Base-by-base conservation (phyloP, 1,140 invertebrate genomes). In the Oryzaephilus surinamensis region DNA sequence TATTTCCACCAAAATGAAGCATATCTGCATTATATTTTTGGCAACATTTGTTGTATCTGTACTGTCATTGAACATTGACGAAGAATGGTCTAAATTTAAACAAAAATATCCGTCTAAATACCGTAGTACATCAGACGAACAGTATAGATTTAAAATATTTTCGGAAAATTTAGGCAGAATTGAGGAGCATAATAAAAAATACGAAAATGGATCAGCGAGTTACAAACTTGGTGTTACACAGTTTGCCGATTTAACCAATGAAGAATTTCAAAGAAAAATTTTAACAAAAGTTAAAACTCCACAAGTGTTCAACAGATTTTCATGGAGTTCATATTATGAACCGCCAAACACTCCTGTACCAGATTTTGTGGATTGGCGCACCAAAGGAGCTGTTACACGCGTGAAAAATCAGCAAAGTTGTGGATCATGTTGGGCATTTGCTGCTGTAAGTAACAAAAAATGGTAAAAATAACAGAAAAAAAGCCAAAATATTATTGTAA, bases 1-100 rank as follows among this genome's bases (percentile, higher is more conserved):
- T n/a, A n/a, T n/a, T n/a, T n/a, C n/a, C n/a, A n/a, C n/a, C n/a
- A n/a, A n/a, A n/a, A n/a, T n/a, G n/a, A n/a, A n/a, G n/a, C n/a
- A n/a, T n/a, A n/a, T n/a, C n/a, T n/a, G n/a, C n/a, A n/a, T n/a
- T n/a, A n/a, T n/a, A n/a, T n/a, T n/a, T n/a, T n/a, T n/a, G n/a
- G n/a, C n/a, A n/a, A n/a, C n/a, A n/a, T n/a, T n/a, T n/a, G n/a
- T n/a, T n/a, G n/a, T 10, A 6, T 11, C 23, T 2, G 11, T 11
- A 24, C 10, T 11, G 11, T 2, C 8, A 24, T 4, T 11, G 11
- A 1, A 24, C 5, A n/a, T 28, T 8, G 11, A 20, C 12, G 35
- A 38, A 38, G 29, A 38, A 38, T 38, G 36, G 36, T n/a, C 20
- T 4, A 6, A 31, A 7, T 38, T 38, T 5, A 38, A 38, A 31